Evolutionary conservation across 2,888 invertebrate genomes (phyloP), one percentile per base, ranked within the genome.

Genomic region (Dorcus parallelipipedus): DNA sequence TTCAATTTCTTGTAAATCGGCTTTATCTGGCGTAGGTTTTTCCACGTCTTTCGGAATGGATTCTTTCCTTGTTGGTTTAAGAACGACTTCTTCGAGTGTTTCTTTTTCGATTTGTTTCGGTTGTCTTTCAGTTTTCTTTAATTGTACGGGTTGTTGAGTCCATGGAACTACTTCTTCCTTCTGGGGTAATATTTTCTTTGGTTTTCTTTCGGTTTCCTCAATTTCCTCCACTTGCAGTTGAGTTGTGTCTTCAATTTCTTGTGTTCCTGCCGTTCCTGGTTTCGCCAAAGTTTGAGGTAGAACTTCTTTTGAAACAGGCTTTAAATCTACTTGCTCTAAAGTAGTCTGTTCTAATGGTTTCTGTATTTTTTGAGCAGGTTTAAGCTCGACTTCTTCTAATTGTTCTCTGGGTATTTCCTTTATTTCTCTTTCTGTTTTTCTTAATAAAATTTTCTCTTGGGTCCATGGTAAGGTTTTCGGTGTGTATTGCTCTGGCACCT

Each of bases 71-170:
- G 86, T 81, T 3, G 86, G 86, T 64, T 83, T 70, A 48, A 86
- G 72, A 67, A 81, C 80, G 9, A 86, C 81, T 43, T 74, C 69
- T 64, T 79, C 78, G 3, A 77, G 39, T n/a, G 67, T 72, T 66
- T 80, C 78, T 61, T 76, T 78, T 3, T 69, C 67, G 48, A 78
- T 59, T 49, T 73, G 72, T 66, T 78, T 79, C 56, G 65, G 74
- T 38, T 75, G 73, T 68, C 63, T 67, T 54, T 71, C 74, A 0
- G 79, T 69, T 65, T 71, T 76, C 58, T 83, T 84, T 10, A 85
- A 68, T 47, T 72, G 77, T 33, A 83, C 78, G 60, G 81, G 80
- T 75, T 88, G 86, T 70, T 88, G 83, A 5, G 84, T 88, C 84
- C 84, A 83, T 5, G 83, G 77, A 58, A 63, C 26, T 86, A 82